Base-by-base conservation (phyloP, 2,113 vertebrate species). In the Aramus guarauna region DNA sequence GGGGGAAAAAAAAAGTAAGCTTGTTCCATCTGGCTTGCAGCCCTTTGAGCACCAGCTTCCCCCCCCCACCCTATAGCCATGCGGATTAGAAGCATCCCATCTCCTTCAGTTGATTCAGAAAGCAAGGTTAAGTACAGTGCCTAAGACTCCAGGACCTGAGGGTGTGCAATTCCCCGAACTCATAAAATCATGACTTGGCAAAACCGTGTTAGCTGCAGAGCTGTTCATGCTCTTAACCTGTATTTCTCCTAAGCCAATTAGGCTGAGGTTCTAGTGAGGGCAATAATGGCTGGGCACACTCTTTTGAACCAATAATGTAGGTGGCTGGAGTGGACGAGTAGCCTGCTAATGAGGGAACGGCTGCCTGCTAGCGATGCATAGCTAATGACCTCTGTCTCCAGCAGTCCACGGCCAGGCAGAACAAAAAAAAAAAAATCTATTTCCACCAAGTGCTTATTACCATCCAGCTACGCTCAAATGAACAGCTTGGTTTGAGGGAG, bases 231-330 rank as follows among this genome's bases (percentile, higher is more conserved):
- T 94, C 82, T 96, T 95, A 96, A 93, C 95, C 85, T 90, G 93
- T 56, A 43, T 55, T 79, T 93, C 66, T 85, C 39, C 52, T 88
- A 72, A 94, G 88, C 90, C 60, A 96, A 96, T 96, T 96, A 97
- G 78, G 85, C 85, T 34, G 87, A 92, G 59, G 71, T 93, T 93
- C 85, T 89, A 87, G 82, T 41, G 78, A 81, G 85, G 94, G 75
- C 68, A 91, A 20, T 92, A 74, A 97, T 88, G 76, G 67, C 90
- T 81, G 94, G 93, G 81, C 90, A 80, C 75, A 27, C 90, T 94
- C 92, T 85, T 91, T 91, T 95, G 91, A 96, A 94, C 95, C 94
- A 88, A 36, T 96, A 85, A 97, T 80, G 82, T 66, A 66, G 93
- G 95, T 93, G 91, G 92, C 78, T 94, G 92, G 60, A 94, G 81